Evolutionary conservation across 2,797 vertebrate genomes (phyloP), one percentile per base, ranked within the genome.

Genomic region (Anguilla obscura): DNA sequence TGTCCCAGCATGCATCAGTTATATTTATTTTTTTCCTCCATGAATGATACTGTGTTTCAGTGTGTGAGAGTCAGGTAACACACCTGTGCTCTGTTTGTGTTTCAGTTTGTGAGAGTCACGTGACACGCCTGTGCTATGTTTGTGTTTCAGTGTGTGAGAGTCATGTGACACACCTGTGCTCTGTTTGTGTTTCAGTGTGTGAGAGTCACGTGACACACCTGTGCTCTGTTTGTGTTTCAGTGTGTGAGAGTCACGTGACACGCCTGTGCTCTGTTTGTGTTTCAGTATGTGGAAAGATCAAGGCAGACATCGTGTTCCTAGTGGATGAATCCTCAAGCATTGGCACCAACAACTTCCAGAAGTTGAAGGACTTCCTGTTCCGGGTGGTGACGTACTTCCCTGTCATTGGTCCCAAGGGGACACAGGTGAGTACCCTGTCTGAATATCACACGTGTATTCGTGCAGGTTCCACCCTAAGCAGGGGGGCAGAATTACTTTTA

Each of bases 301-400:
- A 96, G 92, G 96, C 96, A 16, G 98, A 98, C 54, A 90, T 98
- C 0, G 97, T 96, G 0, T 97, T 98, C 93, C 91, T 98, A 90
- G 97, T 98, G 89, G 98, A 98, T 16, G 97, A 98, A 91, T 98
- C 98, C n/a, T 98, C 96, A 0, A 98, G 97, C 92, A 97, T 98
- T 0, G 97, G 97, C 1, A 92, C 94, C 0, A 94, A 95, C 92
- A 98, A 98, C 93, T 98, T 98, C 86, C 93, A 93, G 45, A 98
- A 97, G 92, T 95, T 98, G 88, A 98, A 98, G 90, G 97, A 98
- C 93, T 98, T 98, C 91, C 95, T 98, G n/a, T 98, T 97, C 93
- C 92, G 97, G 63, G 94, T 97, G 16, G 90, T 96, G 14, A 97
- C 97, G 18, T 97, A 97, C 91, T 98, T 98, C 90, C 97, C 98